Conservation (phyloP, 2,888 invertebrate genomes). For the Eugnorisma glareosa region DNA sequence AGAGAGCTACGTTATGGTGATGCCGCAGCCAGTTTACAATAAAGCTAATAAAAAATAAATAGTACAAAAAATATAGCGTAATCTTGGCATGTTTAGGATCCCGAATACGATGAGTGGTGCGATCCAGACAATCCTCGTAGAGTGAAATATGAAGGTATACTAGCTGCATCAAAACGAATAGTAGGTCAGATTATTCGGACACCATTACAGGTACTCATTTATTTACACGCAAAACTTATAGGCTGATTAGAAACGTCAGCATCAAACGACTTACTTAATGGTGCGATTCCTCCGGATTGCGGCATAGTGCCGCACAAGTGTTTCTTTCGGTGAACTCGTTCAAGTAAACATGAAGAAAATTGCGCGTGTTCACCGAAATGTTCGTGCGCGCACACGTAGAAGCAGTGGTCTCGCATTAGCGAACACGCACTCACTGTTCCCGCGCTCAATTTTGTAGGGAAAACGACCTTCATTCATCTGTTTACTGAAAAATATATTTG, state of each 20-base stretch:
- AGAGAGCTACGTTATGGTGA: neutral
- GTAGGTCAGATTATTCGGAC: slow-evolving; percentile 91
- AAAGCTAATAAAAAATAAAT: neutral
- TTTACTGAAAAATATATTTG: too few species aligned
- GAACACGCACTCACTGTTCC: too few species aligned
- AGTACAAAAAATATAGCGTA: neutral
- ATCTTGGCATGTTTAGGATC: slow-evolving; percentile 69
- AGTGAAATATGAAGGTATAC: slow-evolving; percentile 92
- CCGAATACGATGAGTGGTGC: slow-evolving; percentile 83
- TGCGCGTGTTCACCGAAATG: neutral
- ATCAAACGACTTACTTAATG: neutral
- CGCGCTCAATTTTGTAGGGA: too few species aligned
- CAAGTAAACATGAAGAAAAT: too few species aligned
- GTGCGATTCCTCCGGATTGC: neutral
- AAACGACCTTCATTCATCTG: too few species aligned
- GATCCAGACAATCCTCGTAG: slow-evolving; percentile 85
- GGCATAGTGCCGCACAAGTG: neutral
- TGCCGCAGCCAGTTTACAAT: neutral
- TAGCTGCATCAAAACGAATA: slow-evolving; percentile 92
- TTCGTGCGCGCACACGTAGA: too few species aligned
- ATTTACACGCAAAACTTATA: neutral
- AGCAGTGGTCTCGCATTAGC: too few species aligned
- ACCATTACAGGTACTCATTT: slow-evolving; percentile 88
- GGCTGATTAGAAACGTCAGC: neutral
- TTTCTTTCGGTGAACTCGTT: neutral